Base-by-base conservation (phyloP, 2,797 vertebrate genomes). In the Rhodeus uyekii region DNA sequence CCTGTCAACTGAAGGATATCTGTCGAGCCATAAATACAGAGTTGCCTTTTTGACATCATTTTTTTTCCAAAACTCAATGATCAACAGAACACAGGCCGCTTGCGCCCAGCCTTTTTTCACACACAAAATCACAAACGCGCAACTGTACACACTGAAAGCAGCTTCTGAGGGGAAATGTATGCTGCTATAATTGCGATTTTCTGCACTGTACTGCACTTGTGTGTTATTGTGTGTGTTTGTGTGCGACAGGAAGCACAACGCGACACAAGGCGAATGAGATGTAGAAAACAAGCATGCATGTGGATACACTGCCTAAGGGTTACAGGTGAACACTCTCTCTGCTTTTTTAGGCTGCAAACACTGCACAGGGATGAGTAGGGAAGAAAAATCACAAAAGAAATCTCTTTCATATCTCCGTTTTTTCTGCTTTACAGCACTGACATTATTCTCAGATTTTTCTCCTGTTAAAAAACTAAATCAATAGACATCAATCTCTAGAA, bases 1-100 rank as follows among this genome's bases (percentile, higher is more conserved):
- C 93, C 94, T 95, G 95, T 95, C 94, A 94, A 94, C 91, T 94
- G 92, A 92, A 94, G 93, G 92, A 95, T 94, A 95, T 94, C 95
- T 94, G 93, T 94, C 92, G 93, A 91, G 92, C 90, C 90, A 93
- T 94, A 95, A 95, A 95, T 95, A 95, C 94, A 93, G 93, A 95
- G 93, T 94, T 94, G 92, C 92, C 94, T 95, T 94, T 94, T 95
- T 95, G 94, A 94, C 93, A 93, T 94, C 89, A 91, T 92, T 93
- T 84, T 80, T 65, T 73, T 65, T 74, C 92, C 91, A 91, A 89
- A 89, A 91, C 90, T 91, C 90, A 90, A 91, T 92, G 91, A 94
- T 94, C 92, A 93, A 94, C 91, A 89, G 89, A 93, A 92, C 82
- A 82, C 89, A 90, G 90, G 90, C 89, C 42, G n/a, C 64, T 42